These are phyloP conservation scores for Bettongia penicillata DNA, from an alignment of 2,113 vertebrate genomes.

Conservation along the genomic window DNA sequence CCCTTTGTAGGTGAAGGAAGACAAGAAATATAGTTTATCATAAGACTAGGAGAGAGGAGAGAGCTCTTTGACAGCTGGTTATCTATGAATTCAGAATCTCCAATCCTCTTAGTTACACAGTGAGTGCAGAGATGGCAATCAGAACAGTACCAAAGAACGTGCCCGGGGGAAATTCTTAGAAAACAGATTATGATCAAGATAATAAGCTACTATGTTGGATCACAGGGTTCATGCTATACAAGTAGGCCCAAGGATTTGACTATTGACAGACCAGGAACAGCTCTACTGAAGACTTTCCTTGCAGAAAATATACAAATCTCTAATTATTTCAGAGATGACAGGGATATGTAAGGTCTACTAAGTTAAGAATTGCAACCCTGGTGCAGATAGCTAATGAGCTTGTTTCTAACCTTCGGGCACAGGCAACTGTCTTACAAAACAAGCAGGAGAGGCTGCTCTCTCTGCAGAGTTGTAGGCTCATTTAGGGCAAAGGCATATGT, in stretches of 20 bases:
- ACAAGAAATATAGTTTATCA: neutral
- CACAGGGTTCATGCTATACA: neutral
- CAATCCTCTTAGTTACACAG: neutral
- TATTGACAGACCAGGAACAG: neutral
- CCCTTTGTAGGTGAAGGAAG: neutral
- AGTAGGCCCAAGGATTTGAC: neutral
- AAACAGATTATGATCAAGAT: neutral
- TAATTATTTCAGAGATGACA: neutral
- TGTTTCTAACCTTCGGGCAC: neutral
- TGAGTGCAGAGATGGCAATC: neutral
- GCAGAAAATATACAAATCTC: constrained; percentile 1
- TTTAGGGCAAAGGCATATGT: neutral
- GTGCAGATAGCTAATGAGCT: neutral
- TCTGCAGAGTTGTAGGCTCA: neutral
- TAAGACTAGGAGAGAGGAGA: neutral
- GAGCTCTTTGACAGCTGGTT: neutral
- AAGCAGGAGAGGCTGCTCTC: neutral
- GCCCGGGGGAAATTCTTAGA: neutral
- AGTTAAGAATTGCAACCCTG: neutral
- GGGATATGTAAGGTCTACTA: neutral
- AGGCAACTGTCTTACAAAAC: neutral
- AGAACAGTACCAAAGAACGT: neutral
- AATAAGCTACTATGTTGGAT: neutral
- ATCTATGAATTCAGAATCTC: neutral
- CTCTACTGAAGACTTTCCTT: neutral